Evolutionary conservation across 2,888 invertebrate genomes (phyloP), one percentile per base, ranked within the genome.

Genomic region (Eremobia ochroleuca): DNA sequence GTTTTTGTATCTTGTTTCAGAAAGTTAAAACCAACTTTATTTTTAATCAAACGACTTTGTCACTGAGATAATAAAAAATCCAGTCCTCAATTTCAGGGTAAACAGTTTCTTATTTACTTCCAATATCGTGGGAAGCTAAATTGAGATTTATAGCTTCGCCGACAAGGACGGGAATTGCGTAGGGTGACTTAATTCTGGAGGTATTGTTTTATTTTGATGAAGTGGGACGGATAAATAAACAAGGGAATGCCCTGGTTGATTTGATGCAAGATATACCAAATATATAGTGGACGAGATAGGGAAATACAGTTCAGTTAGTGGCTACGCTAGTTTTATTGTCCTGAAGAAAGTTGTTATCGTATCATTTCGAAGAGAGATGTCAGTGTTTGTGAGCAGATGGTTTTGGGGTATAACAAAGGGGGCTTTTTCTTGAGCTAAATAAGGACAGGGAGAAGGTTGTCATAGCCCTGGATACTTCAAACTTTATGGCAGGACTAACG

Each of bases 231-330:
- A 88, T 91, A 87, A 90, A 90, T 92, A 90, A 89, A 84, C 70
- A 86, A 76, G 81, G 81, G 86, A 82, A 88, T 85, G 85, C 85
- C 85, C 81, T 90, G 93, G 88, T 88, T 87, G 88, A 91, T 91
- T 90, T 90, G 90, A 93, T 91, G 88, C 83, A 79, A 91, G 93
- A 93, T 94, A 91, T 90, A 88, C 88, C 75, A 78, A 91, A 93
- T 93, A 89, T 92, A 92, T 91, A 88, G 91, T 86, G 78, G 79
- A 75, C 73, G 81, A 89, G 92, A 93, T 92, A 90, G 87, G 87
- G 79, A 28, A 82, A 66, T 69, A 21, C 18, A 66, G 73, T 69
- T 80, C 68, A 76, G 81, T 75, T 79, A 75, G 68, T 78, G 76
- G 74, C 75, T 70, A 59, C 37, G 18, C 25, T 73, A 52, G 67